A percentile compares a stretch with the other conserved stretches of the same genome.
Conservation (phyloP, 2,113 vertebrate species). For the Sinocyclocheilus anophthalmus region DNA sequence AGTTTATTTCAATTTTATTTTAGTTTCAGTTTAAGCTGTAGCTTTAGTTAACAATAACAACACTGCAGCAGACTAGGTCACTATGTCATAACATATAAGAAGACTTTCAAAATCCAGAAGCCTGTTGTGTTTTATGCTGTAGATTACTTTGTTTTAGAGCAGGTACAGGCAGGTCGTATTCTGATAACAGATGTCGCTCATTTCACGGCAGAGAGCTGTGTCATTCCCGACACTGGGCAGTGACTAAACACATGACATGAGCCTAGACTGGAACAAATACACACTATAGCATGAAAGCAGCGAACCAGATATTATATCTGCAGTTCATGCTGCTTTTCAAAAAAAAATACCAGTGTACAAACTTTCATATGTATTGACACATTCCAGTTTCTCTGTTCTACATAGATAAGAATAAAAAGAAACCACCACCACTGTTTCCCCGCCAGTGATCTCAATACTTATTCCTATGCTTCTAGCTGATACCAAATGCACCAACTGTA, state of each 20-base stretch:
- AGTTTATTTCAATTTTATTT: too few species aligned
- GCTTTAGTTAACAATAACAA: too few species aligned
- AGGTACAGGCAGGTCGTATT: not conserved
- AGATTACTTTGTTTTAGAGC: conserved; percentile 8
- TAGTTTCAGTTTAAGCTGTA: too few species aligned
- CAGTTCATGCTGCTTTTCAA: not conserved
- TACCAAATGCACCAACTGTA: not conserved
- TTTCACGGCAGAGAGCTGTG: not conserved
- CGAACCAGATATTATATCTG: conserved; percentile 6
- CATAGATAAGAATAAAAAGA: not conserved
- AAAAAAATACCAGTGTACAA: not conserved
- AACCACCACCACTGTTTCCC: too few species aligned
- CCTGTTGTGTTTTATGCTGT: not conserved
- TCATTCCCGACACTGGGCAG: not conserved
- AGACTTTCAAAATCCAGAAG: not conserved
- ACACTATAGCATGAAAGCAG: conserved; percentile 2
- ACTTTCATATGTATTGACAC: too few species aligned
- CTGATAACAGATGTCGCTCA: not conserved
- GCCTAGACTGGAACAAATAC: not conserved
- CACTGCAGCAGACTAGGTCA: not conserved
- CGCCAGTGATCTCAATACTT: not conserved
- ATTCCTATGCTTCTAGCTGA: not conserved
- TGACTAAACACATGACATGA: not conserved
- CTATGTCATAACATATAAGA: not conserved
- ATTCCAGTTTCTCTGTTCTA: too few species aligned